Conservation (phyloP, 1,140 invertebrate species). For the Hestina assimilis region DNA sequence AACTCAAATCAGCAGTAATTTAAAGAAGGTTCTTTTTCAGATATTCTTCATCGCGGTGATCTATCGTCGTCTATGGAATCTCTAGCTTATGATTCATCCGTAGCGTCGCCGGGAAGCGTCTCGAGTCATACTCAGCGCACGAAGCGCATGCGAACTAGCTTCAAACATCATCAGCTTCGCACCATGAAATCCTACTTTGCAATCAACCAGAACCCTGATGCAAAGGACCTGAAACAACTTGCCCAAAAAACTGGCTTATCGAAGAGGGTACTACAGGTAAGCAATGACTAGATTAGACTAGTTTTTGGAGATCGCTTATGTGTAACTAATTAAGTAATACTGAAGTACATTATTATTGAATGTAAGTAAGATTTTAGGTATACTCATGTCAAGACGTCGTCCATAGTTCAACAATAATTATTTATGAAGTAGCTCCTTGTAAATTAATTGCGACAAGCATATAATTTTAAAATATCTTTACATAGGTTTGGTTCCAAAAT, state of each 20-base stretch:
- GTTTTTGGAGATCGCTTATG: neutral
- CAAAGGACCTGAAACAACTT: constrained; percentile 96
- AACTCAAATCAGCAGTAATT: neutral
- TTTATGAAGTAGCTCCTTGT: no score
- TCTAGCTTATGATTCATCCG: constrained; percentile 85
- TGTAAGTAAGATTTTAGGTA: no score
- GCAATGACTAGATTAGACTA: constrained; percentile 15
- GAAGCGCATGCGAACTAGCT: constrained; percentile 96
- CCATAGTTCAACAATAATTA: no score
- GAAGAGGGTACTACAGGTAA: constrained; percentile 96
- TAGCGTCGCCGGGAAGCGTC: constrained; percentile 84
- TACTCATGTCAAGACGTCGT: no score
- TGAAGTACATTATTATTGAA: no score
- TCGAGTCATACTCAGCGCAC: constrained; percentile 81
- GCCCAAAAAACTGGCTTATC: constrained; percentile 98
- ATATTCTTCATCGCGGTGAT: constrained; percentile 85
- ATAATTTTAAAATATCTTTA: constrained; percentile 3
- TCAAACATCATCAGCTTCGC: constrained; percentile 97
- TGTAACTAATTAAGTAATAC: no score
- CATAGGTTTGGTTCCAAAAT: constrained; percentile 98
- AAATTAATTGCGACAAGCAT: no score
- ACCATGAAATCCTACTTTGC: constrained; percentile 99
- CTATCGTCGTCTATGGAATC: constrained; percentile 89
- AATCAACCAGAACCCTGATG: constrained; percentile 98
- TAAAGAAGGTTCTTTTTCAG: constrained; percentile 66